A percentile compares a stretch with the other conserved stretches of the same genome.
Evolutionary conservation across 2,113 vertebrate genomes (phyloP).

Genomic region (Ploceus nigricollis): DNA sequence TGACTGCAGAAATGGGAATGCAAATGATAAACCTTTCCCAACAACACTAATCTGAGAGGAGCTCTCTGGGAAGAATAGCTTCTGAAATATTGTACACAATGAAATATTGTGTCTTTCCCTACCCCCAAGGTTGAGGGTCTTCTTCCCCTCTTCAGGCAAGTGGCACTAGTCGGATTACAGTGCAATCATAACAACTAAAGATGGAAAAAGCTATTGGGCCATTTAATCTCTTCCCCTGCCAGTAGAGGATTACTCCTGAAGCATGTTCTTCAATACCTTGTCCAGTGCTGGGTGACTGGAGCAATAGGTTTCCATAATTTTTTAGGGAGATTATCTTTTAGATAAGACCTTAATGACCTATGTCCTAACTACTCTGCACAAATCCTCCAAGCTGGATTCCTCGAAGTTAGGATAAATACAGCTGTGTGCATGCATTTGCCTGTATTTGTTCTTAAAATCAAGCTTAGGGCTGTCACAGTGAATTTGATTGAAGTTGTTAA

Average conservation of each 20-base stretch:
- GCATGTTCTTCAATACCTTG: slow-evolving; percentile 46
- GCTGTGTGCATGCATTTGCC: slow-evolving; percentile 42
- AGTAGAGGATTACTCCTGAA: slow-evolving; percentile 59
- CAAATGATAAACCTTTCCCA: slow-evolving; percentile 47
- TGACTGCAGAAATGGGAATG: slow-evolving; percentile 42
- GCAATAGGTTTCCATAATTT: slow-evolving; percentile 44
- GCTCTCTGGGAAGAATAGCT: slow-evolving; percentile 32
- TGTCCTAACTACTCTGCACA: slow-evolving; percentile 23
- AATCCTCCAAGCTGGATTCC: slow-evolving; percentile 37
- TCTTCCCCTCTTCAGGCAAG: slow-evolving; percentile 26
- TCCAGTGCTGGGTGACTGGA: slow-evolving; percentile 36
- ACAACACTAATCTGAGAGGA: slow-evolving; percentile 44
- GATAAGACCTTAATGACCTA: slow-evolving; percentile 38
- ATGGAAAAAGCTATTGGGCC: slow-evolving; percentile 55
- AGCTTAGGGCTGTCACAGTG: not conserved
- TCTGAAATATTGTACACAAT: slow-evolving; percentile 52
- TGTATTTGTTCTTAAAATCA: slow-evolving; percentile 9
- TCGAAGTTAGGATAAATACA: slow-evolving; percentile 37
- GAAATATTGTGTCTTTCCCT: slow-evolving; percentile 39
- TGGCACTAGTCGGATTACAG: slow-evolving; percentile 60
- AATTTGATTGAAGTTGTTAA: slow-evolving; percentile 3
- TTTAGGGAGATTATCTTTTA: slow-evolving; percentile 66
- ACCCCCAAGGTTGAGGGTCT: slow-evolving; percentile 15
- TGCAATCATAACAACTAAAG: slow-evolving; percentile 57
- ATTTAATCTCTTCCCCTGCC: slow-evolving; percentile 62